phyloP scores from a whole-genome alignment of 2,113 vertebrate genomes.

The Aegithalos caudatus region DNA sequence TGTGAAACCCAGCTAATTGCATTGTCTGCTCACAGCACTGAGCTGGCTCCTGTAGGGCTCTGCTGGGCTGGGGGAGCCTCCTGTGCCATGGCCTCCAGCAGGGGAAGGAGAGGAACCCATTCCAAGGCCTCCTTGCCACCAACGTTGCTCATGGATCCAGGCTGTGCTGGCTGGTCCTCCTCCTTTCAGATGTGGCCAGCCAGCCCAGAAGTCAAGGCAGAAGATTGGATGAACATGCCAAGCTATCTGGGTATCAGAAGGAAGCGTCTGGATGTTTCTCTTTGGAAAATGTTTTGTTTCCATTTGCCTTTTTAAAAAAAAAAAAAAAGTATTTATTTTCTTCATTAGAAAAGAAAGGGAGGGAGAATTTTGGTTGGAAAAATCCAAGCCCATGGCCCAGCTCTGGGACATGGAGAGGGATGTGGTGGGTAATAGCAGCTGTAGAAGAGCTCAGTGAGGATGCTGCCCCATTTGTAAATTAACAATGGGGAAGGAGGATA shows the following conservation, averaged over 20 bases:
- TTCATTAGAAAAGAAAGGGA: not conserved
- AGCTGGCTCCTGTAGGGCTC: not conserved
- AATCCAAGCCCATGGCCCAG: not conserved
- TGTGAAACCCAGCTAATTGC: constrained; percentile 37
- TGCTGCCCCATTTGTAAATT: not conserved
- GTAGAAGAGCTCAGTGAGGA: not conserved
- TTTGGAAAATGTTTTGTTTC: not conserved
- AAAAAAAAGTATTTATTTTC: not conserved
- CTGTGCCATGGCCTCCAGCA: not conserved
- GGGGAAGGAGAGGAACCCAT: not conserved
- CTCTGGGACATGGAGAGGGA: not conserved
- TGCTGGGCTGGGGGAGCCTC: not conserved
- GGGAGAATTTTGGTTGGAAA: not conserved
- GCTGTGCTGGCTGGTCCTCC: not conserved
- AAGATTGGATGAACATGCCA: not conserved
- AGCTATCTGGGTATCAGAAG: not conserved
- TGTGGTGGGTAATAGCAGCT: not conserved
- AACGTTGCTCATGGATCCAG: not conserved
- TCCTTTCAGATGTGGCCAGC: constrained; percentile 10
- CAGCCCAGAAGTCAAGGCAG: not conserved
- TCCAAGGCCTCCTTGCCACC: constrained; percentile 29
- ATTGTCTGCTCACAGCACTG: constrained; percentile 1
- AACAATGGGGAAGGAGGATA: not conserved
- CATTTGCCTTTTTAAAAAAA: too few relatives aligned
- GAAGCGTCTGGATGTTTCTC: not conserved